Evolutionary conservation across 2,797 vertebrate species (phyloP).

Genomic region (Poeciliopsis gracilis): DNA sequence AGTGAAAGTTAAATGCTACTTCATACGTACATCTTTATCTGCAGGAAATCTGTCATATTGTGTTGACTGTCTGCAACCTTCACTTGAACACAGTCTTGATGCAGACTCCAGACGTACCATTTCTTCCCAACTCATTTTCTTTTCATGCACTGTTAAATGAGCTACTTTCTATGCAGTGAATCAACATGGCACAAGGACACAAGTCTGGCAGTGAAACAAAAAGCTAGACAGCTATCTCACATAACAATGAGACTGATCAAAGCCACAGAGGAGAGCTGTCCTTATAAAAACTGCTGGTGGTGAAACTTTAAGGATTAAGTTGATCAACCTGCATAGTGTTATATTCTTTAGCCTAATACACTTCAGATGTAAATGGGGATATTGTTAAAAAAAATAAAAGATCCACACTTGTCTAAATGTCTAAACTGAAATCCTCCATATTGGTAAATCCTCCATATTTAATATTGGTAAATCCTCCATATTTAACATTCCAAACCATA

Average conservation of each 20-base stretch:
- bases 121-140: constrained; percentile 49
- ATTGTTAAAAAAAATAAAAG: constrained; percentile 21
- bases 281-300: constrained; percentile 43
- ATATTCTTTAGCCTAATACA: constrained; percentile 44
- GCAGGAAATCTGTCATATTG: constrained; percentile 17
- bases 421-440: no score
- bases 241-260: constrained; percentile 48
- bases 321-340: constrained; percentile 34
- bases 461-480: no score
- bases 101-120: constrained; percentile 47
- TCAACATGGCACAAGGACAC: constrained; percentile 65
- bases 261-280: constrained; percentile 32
- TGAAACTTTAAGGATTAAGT: constrained; percentile 55
- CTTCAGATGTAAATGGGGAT: constrained; percentile 29
- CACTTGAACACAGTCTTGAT: constrained; percentile 41
- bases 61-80: constrained; percentile 42
- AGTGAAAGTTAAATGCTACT: not conserved
- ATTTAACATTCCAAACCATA: no score
- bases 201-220: constrained; percentile 57
- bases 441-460: no score
- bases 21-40: constrained; percentile 4
- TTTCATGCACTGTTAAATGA: constrained; percentile 47
- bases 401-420: constrained; percentile 29
- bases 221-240: constrained; percentile 47
- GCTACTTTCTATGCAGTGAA: constrained; percentile 61